A percentile compares a stretch with the other conserved stretches of the same genome.
phyloP scores from a whole-genome alignment of 2,888 invertebrate genomes.

The Tillus elongatus region DNA sequence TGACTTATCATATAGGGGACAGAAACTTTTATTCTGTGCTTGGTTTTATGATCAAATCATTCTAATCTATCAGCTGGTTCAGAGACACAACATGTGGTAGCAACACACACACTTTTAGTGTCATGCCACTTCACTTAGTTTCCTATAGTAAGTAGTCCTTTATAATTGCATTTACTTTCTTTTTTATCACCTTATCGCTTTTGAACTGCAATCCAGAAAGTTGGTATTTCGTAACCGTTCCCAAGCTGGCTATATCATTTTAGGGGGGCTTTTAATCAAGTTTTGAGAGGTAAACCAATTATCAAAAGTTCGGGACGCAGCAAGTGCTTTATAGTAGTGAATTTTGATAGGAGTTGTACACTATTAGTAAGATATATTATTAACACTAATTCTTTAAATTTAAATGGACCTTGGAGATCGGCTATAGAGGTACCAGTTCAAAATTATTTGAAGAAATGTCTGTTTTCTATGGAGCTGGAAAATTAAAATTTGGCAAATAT shows the following conservation, averaged over 20 bases:
- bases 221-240: background rate
- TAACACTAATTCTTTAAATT: no score
- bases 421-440: no score
- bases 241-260: slow-evolving; percentile 3
- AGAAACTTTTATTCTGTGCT: background rate
- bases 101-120: slow-evolving; percentile 2
- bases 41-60: slow-evolving; percentile 3
- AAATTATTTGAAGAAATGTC: no score
- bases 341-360: no score
- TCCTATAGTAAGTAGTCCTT: background rate
- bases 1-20: background rate
- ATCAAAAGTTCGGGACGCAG: no score
- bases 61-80: slow-evolving; percentile 2
- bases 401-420: no score
- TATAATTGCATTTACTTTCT: background rate
- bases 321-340: no score
- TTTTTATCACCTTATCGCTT: background rate
- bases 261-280: background rate
- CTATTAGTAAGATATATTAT: no score
- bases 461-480: no score
- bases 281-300: slow-evolving; percentile 1
- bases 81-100: background rate
- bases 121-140: background rate
- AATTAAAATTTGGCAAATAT: no score
- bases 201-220: slow-evolving; percentile 2